Evolutionary conservation across 2,113 vertebrate genomes (phyloP).

Genomic region (Embiotoca jacksoni): DNA sequence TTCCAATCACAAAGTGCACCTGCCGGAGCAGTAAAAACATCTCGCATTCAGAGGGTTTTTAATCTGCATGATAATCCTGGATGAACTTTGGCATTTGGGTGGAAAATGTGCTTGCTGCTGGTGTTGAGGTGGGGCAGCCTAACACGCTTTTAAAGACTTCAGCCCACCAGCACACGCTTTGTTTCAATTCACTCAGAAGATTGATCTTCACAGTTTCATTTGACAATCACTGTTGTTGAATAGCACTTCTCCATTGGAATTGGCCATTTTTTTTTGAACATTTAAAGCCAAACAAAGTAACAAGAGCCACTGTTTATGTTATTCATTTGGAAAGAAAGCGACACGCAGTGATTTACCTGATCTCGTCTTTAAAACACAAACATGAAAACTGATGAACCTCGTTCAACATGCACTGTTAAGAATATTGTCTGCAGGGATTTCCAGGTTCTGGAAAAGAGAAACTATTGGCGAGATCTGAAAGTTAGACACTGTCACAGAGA

Average conservation of each 20-base stretch:
- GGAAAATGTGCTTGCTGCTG: neutral
- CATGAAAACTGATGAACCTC: neutral
- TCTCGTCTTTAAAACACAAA: too few relatives aligned
- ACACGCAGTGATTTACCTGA: too few relatives aligned
- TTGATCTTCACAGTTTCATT: too few relatives aligned
- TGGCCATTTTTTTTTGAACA: too few relatives aligned
- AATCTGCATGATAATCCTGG: too few relatives aligned
- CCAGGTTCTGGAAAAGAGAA: neutral
- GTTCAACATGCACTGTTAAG: too few relatives aligned
- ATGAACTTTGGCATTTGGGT: neutral
- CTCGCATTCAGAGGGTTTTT: neutral
- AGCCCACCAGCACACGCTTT: neutral
- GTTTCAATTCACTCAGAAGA: neutral
- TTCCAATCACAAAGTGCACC: neutral
- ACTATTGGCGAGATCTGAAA: neutral
- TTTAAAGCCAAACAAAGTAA: too few relatives aligned
- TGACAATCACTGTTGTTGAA: too few relatives aligned
- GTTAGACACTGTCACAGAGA: neutral
- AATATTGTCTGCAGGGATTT: neutral
- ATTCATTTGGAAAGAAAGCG: too few relatives aligned
- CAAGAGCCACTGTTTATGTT: too few relatives aligned
- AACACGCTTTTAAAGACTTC: neutral
- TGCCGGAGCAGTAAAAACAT: neutral
- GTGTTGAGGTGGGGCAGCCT: neutral
- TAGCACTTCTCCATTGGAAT: too few relatives aligned